Conservation (phyloP, 2,888 invertebrate genomes). For the Polyommatus icarus region DNA sequence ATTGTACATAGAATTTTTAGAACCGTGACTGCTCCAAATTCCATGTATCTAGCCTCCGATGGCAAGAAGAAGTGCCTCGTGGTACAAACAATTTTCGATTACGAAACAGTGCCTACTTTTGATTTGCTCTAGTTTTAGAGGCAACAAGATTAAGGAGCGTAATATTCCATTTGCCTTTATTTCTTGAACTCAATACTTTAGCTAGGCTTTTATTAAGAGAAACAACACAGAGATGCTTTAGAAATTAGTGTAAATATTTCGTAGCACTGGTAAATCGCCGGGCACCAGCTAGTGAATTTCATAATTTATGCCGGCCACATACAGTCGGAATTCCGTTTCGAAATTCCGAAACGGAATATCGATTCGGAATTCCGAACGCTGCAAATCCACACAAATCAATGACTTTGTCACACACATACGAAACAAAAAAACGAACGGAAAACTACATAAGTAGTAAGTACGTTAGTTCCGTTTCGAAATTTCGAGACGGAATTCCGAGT, state of each 20-base stretch:
- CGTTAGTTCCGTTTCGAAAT: too few species aligned
- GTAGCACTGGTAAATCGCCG: not conserved
- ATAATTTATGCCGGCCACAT: too few species aligned
- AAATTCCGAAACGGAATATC: too few species aligned
- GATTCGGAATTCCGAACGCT: too few species aligned
- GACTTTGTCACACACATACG: too few species aligned
- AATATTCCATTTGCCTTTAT: not conserved
- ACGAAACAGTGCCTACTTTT: not conserved
- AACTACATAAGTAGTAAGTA: too few species aligned
- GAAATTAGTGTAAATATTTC: not conserved
- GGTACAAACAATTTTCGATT: not conserved
- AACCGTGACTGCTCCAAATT: conserved; percentile 9
- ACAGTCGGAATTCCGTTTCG: too few species aligned
- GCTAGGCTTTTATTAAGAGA: not conserved
- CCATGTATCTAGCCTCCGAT: not conserved
- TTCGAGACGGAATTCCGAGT: too few species aligned
- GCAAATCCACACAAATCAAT: too few species aligned
- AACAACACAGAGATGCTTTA: not conserved
- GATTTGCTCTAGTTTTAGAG: not conserved
- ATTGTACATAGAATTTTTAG: not conserved
- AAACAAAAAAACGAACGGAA: too few species aligned
- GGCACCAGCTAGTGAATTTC: not conserved
- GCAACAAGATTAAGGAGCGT: not conserved
- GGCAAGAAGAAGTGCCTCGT: not conserved
- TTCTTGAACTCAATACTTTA: not conserved